Evolutionary conservation across 2,797 vertebrate species (phyloP), one percentile per base, ranked within the genome.

Genomic region (Dromococcyx pavoninus): DNA sequence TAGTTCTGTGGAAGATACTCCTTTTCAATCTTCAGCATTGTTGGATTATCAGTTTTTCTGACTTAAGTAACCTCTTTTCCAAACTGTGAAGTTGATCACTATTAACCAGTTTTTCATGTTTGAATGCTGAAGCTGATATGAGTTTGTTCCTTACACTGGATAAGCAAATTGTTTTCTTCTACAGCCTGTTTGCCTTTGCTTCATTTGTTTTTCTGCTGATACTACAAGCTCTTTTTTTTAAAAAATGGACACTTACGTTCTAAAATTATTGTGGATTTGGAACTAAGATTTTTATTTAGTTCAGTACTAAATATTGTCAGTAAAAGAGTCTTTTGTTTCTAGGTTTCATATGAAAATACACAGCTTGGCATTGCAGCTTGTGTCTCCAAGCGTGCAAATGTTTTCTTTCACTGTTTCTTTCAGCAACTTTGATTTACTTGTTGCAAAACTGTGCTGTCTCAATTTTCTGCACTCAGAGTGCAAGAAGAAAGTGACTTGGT

Each of bases 381-480:
- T 39, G 32, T 53, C 53, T 83, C 2, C 0, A 79, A 53, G 28
- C 17, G 25, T 58, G 58, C 32, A 66, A 35, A 33, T n/a, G 30
- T 17, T 10, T 19, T 54, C 14, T 65, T 78, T 64, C 43, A 27
- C 51, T 43, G 7, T 85, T 93, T 44, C 11, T 86, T 91, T 71
- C 94, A 62, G 50, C 56, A 70, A 2, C 37, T 91, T 76, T 43
- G 28, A 53, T 81, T 88, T 86, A 51, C 13, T 66, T 91, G 23
- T 85, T 89, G 48, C 39, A 84, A 75, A 53, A 56, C 33, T 78
- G 28, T 67, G 51, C 17, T 8, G 43, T 76, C 58, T 66, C 67
- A 62, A 53, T 89, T 93, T 84, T 78, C 43, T 93, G 33, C 30
- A 13, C 44, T 92, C 86, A 28, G 54, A 88, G 66, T 75, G 43